Conservation (phyloP, 2,888 invertebrate genomes). For the Rotaria macrura region DNA sequence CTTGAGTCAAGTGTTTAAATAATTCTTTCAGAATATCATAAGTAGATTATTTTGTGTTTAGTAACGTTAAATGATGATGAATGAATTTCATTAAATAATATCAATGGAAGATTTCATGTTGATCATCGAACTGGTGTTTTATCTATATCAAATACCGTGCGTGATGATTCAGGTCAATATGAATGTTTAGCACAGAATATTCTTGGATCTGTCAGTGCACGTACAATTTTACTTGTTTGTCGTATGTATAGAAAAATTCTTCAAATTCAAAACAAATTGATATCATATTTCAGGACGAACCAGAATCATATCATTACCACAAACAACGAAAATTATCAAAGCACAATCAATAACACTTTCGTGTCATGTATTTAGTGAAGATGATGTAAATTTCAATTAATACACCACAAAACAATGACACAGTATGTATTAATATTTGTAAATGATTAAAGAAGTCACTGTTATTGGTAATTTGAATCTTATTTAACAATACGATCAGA, state of each 20-base stretch:
- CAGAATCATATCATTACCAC: not conserved
- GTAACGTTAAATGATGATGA: not conserved
- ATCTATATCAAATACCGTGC: slow-evolving; percentile 65
- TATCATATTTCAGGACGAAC: not conserved
- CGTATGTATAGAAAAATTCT: slow-evolving; percentile 63
- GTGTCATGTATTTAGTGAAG: not conserved
- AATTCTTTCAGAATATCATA: no score
- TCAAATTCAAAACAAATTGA: not conserved
- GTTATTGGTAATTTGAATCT: not conserved
- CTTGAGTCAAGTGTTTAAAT: no score
- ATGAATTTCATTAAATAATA: not conserved
- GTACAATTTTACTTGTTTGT: slow-evolving; percentile 83
- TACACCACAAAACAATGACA: not conserved
- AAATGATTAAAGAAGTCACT: not conserved
- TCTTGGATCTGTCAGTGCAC: slow-evolving; percentile 76
- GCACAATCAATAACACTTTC: not conserved
- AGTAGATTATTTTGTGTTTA: not conserved
- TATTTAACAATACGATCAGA: not conserved
- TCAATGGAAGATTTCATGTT: slow-evolving; percentile 15
- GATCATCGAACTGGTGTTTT: slow-evolving; percentile 71
- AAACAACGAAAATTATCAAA: not conserved
- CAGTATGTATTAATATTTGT: no score
- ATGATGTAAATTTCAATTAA: not conserved
- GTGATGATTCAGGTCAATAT: slow-evolving; percentile 81
- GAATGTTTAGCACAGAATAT: slow-evolving; percentile 82